Evolutionary conservation across 64 coral and sea anemone species (phyloP), one percentile per base, ranked within the genome.

Genomic region (Porites lutea): DNA sequence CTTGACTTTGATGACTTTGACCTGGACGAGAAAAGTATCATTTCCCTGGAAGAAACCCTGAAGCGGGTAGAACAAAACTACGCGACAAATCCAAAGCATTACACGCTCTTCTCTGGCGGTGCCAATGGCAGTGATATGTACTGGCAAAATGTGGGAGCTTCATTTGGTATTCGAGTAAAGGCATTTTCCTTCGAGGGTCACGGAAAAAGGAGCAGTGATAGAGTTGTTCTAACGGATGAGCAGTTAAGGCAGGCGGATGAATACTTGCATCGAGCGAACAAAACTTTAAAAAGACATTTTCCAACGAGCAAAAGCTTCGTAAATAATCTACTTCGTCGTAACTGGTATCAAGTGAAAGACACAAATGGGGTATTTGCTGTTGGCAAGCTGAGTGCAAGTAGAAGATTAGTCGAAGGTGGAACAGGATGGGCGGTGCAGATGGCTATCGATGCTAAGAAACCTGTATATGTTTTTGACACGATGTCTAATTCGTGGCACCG

Each of bases 361-460:
- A 88, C 92, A 48, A 72, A 81, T 12, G 79, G 75, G 6, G 92
- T 93, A 47, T 93, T 93, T 88, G 86, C 92, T 65, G 14, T 93
- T 37, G 77, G 77, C n/a, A 88, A 48, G 82, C 14, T 93, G 11
- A 88, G 57, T 50, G 65, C 75, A 13, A 71, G 76, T 51, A 52
- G 65, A 64, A 83, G 14, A 46, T 82, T 13, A 63, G 75, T 93
- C 46, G 86, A 89, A 73, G 92, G 92, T 22, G 92, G 86, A 13
- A 93, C 92, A 13, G 92, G 92, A 16, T 93, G 92, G 92, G 92
- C 92, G 13, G 92, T 93, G 48, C 92, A 93, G 65, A 93, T 93
- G 92, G 92, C 92, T 45, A 23, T 93, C 15, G 92, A 93, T 48
- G 50, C 14, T 55, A 88, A 60, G 52, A 93, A 93, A 65, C 47